Conservation (phyloP, 2,113 vertebrate genomes). For the Apteryx mantelli region DNA sequence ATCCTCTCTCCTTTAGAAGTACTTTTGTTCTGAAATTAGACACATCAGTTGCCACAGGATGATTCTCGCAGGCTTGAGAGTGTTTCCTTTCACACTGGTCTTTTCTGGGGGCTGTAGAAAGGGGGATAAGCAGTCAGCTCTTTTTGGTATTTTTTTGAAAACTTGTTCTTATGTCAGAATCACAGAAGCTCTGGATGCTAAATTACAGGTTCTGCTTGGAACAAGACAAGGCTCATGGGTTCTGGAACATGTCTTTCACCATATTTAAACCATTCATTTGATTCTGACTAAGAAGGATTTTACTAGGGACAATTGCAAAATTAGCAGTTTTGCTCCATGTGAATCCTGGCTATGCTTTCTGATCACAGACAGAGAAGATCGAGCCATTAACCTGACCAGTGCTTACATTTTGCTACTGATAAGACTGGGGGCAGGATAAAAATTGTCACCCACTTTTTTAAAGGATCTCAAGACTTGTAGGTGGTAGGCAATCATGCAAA, state of each 20-base stretch:
- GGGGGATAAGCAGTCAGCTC: background rate
- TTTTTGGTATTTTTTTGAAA: background rate
- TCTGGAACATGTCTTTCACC: background rate
- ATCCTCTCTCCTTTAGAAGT: conserved; percentile 49
- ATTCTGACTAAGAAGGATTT: background rate
- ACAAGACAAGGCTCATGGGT: background rate
- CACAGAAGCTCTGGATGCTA: background rate
- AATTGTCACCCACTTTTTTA: background rate
- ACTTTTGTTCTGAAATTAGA: conserved; percentile 29
- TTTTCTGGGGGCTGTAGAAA: background rate
- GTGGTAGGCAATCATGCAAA: background rate
- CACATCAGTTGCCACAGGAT: background rate
- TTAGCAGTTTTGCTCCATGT: background rate
- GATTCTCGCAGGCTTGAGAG: background rate
- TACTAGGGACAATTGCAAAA: background rate
- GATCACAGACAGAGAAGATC: background rate
- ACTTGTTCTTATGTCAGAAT: background rate
- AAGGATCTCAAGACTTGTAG: background rate
- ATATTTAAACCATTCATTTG: background rate
- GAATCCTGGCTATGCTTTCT: background rate
- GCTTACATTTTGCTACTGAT: background rate
- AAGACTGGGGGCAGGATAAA: background rate
- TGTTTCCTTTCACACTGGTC: background rate
- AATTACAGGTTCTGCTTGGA: conserved; percentile 4
- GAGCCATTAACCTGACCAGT: background rate